A percentile compares a stretch with the other conserved stretches of the same genome.
Conservation (phyloP, 2,113 vertebrate species). For the Ochotona curzoniae region DNA sequence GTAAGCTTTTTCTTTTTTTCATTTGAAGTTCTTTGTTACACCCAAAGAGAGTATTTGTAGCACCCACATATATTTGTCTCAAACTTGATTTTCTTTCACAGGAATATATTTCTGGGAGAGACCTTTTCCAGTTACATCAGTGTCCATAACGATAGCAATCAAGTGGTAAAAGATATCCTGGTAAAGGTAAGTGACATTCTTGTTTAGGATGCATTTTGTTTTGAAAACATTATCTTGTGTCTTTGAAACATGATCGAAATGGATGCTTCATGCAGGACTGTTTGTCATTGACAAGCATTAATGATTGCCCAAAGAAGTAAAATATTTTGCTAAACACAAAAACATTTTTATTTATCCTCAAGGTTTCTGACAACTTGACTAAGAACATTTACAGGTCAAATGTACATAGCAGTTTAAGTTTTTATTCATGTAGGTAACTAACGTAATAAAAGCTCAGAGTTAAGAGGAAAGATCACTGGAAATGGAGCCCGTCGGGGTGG, state of each 20-base stretch:
- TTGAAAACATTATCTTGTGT: neutral
- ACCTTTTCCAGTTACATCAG: conserved; percentile 99
- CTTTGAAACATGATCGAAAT: conserved; percentile 50
- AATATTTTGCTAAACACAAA: neutral
- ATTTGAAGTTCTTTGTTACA: conserved; percentile 21
- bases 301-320: neutral
- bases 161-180: conserved; percentile 97
- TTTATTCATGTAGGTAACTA: conserved; percentile 45
- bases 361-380: neutral
- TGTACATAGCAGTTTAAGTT: neutral
- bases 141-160: conserved; percentile 98
- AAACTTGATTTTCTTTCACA: conserved; percentile 79
- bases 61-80: conserved; percentile 44
- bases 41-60: conserved; percentile 29
- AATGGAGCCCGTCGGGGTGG: neutral
- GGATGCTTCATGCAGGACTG: neutral
- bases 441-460: neutral
- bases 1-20: conserved; percentile 2
- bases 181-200: conserved; percentile 92
- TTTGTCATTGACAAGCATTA: conserved; percentile 40
- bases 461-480: neutral
- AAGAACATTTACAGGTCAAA: conserved; percentile 39
- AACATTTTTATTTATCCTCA: conserved; percentile 36
- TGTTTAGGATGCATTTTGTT: neutral
- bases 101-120: conserved; percentile 98